Base-by-base conservation (phyloP, 2,113 vertebrate species). In the Pelecanus crispus region DNA sequence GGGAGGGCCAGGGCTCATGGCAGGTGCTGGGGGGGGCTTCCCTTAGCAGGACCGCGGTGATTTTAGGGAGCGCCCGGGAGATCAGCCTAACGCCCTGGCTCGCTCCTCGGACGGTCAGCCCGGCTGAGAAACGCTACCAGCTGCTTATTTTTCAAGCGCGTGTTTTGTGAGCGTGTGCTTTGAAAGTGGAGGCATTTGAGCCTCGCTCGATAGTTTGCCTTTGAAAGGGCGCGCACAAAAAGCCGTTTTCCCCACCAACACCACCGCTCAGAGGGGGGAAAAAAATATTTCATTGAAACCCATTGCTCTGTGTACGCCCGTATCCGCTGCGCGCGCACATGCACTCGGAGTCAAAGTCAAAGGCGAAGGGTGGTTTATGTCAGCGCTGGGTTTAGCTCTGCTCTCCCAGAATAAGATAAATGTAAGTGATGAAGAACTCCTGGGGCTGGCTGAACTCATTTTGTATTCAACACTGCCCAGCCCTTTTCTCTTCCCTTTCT, bases 391-490 rank as follows among this genome's bases (percentile, higher is more conserved):
- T 96, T 98, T 97, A 97, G 93, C 82, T 95, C 94, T 89, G 77
- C 97, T 96, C 96, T 97, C 95, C 67, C 94, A 71, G 98, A 98
- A 96, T 96, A 98, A 98, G 97, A 98, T 98, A 98, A 98, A 98
- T 98, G 98, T 98, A 97, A 98, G 96, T 93, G 97, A 84, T 95
- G 97, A 96, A 97, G 98, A 96, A 97, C 98, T 98, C 98, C 98
- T 98, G 98, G 97, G 98, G 98, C 92, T 97, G 96, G 73, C 86
- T 97, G 95, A 98, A 97, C 98, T 99, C 98, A 98, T 98, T 98
- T 98, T 97, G 98, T 98, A 98, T 99, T 99, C 99, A 98, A 90
- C 95, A 90, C 97, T 96, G 96, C 96, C 98, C 52, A 45, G 96
- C 97, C 96, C 97, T 98, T 98, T 98, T 98, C 97, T 98, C 97